Evolutionary conservation across 2,888 invertebrate species (phyloP).

Genomic region (Anarsia innoxiella): DNA sequence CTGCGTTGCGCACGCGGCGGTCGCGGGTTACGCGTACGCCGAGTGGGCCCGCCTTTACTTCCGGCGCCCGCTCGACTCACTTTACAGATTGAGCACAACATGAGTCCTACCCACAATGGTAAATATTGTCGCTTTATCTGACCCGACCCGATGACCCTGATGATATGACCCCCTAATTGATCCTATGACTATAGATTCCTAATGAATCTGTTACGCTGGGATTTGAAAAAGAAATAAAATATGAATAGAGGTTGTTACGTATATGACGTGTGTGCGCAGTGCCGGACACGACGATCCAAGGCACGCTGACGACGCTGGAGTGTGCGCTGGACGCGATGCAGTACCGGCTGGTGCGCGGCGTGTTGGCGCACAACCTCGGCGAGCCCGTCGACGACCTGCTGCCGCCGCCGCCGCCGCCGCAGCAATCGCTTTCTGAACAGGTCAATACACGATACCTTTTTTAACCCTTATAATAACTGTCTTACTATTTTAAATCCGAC

Average conservation of each 20-base stretch:
- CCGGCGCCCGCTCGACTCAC: conserved; percentile 88
- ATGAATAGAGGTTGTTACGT: too few species aligned
- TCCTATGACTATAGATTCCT: too few species aligned
- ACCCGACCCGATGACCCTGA: too few species aligned
- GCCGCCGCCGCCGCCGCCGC: conserved; percentile 21
- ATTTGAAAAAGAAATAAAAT: too few species aligned
- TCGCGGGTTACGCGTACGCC: conserved; percentile 55
- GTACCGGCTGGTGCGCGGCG: conserved; percentile 90
- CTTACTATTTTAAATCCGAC: too few species aligned
- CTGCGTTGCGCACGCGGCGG: conserved; percentile 77
- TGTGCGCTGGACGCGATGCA: conserved; percentile 88
- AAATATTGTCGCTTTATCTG: too few species aligned
- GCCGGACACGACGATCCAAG: conserved; percentile 90
- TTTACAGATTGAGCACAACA: conserved; percentile 88
- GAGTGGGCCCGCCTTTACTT: conserved; percentile 79
- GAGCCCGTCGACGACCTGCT: conserved; percentile 75
- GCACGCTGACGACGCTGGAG: conserved; percentile 89
- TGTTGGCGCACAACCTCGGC: conserved; percentile 92
- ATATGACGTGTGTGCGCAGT: conserved; percentile 46
- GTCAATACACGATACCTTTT: background rate
- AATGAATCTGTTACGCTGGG: too few species aligned
- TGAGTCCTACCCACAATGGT: conserved; percentile 77
- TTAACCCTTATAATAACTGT: too few species aligned
- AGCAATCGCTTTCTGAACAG: conserved; percentile 2
- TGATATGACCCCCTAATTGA: too few species aligned